Base-by-base conservation (phyloP, 2,888 invertebrate species). In the Celastrina argiolus region DNA sequence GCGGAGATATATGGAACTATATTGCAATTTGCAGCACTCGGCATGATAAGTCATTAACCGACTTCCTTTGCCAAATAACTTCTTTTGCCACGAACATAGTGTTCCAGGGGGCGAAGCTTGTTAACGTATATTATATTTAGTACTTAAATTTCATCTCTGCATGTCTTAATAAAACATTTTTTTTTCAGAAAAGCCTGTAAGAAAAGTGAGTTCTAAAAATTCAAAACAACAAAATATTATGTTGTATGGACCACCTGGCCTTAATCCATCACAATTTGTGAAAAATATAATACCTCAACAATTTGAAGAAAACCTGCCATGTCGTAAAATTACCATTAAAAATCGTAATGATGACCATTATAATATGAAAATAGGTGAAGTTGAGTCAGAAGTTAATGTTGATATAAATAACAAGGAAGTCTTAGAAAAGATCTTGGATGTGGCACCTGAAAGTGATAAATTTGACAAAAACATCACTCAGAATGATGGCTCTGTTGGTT, bases 161-260 rank as follows among this genome's bases (percentile, higher is more conserved):
- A n/a, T n/a, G n/a, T n/a, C n/a, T n/a, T 3, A n/a, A 16, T 42
- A 41, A 14, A 41, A n/a, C n/a, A 41, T 63, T 22, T 51, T 51
- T 36, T 7, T 45, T 34, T 14, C 42, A 64, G 45, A 45, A 28
- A 16, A 51, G 12, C n/a, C 10, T 16, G 22, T 31, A 4, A 59
- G 28, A 58, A 58, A 12, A 5, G 18, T 7, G n/a, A 42, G 2
- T 34, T 41, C 59, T 22, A 56, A 69, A 74, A 39, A 41, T 0
- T 12, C 36, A 3, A 74, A 66, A 1, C 68, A 76, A 59, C 71
- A 66, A n/a, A n/a, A n/a, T 8, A 64, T 67, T 0, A 28, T 81
- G 0, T 76, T 74, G 0, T 79, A 72, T 39, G 82, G 83, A 1
- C 84, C 84, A 14, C 78, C 81, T 0, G 82, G 76, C 3, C 28